phyloP scores from a whole-genome alignment of 2,113 vertebrate species.

The Cyprinodon brontotheroides region DNA sequence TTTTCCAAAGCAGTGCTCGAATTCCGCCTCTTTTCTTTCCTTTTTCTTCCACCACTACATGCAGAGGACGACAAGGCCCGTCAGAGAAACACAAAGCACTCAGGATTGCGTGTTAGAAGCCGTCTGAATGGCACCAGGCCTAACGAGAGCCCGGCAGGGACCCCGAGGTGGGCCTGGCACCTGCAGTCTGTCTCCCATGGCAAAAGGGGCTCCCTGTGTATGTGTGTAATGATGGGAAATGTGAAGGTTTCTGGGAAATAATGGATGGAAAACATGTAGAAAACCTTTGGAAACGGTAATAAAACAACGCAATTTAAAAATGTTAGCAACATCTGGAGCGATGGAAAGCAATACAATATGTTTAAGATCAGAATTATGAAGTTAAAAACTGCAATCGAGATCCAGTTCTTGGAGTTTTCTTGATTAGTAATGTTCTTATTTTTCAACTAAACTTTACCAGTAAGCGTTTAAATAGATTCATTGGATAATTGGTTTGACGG shows the following conservation, averaged over 20 bases:
- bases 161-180: constrained; percentile 66
- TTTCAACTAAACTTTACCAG: not conserved
- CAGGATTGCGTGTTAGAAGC: constrained; percentile 65
- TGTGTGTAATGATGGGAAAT: constrained; percentile 9
- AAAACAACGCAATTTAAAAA: not conserved
- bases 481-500: not conserved
- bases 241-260: constrained; percentile 11
- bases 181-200: constrained; percentile 61
- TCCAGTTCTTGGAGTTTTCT: not conserved
- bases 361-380: not conserved
- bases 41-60: constrained; percentile 21
- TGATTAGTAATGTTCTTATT: not conserved
- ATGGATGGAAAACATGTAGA: not conserved
- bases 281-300: not conserved
- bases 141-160: constrained; percentile 69
- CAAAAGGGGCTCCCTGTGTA: constrained; percentile 16
- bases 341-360: not conserved
- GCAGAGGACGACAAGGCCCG: constrained; percentile 56
- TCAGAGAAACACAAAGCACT: constrained; percentile 71
- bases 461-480: not conserved
- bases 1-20: constrained; percentile 44
- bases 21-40: constrained; percentile 34
- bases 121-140: constrained; percentile 68
- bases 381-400: not conserved
- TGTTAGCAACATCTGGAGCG: not conserved